phyloP scores from a whole-genome alignment of 2,797 vertebrate species.

The Apogon talboti region DNA sequence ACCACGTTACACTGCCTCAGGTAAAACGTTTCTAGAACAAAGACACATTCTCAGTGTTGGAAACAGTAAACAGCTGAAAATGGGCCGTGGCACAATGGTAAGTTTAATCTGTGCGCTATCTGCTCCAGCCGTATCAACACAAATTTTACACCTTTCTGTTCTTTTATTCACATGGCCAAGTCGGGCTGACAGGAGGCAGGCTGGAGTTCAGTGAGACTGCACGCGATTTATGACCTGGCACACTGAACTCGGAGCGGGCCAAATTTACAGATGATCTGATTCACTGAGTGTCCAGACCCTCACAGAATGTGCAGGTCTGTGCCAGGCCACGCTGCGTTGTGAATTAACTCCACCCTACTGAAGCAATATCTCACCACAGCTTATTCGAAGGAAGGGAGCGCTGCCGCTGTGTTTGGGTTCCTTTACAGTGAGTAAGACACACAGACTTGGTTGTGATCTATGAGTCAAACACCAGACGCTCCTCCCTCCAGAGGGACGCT shows the following conservation, averaged over 20 bases:
- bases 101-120: slow-evolving; percentile 40
- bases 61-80: slow-evolving; percentile 32
- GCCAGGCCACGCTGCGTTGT: slow-evolving; percentile 45
- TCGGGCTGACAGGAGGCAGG: slow-evolving; percentile 57
- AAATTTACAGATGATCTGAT: slow-evolving; percentile 71
- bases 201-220: slow-evolving; percentile 54
- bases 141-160: slow-evolving; percentile 60
- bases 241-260: slow-evolving; percentile 48
- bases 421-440: slow-evolving; percentile 38
- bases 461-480: slow-evolving; percentile 63
- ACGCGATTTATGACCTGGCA: slow-evolving; percentile 72
- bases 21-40: slow-evolving; percentile 28
- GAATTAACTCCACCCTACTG: slow-evolving; percentile 50
- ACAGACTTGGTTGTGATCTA: slow-evolving; percentile 56
- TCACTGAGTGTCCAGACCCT: slow-evolving; percentile 38
- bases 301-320: slow-evolving; percentile 47
- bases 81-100: slow-evolving; percentile 36
- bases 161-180: slow-evolving; percentile 38
- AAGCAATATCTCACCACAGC: slow-evolving; percentile 35
- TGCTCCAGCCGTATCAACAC: slow-evolving; percentile 29
- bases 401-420: slow-evolving; percentile 22
- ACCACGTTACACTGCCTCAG: not conserved
- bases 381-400: slow-evolving; percentile 32
- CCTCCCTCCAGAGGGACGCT: slow-evolving; percentile 53
- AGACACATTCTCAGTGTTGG: slow-evolving; percentile 3